Conservation (phyloP, 2,888 invertebrate genomes). For the Sphaerophoria rueppellii region DNA sequence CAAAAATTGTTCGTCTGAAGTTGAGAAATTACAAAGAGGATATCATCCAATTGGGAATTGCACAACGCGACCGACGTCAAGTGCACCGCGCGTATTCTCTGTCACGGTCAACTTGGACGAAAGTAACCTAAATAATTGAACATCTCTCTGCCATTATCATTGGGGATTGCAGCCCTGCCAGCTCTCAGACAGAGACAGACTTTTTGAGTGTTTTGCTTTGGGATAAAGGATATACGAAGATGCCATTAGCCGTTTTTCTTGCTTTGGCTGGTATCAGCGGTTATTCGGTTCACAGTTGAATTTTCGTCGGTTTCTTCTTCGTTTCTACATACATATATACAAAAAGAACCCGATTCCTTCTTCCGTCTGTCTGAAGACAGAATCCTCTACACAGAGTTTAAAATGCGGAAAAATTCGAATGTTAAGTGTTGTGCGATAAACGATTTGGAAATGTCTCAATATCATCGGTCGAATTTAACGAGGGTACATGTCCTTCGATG, state of each 20-base stretch:
- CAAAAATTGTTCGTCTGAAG: conserved; percentile 53
- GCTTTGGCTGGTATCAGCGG: conserved; percentile 63
- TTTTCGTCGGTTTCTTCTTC: conserved; percentile 23
- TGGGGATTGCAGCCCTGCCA: conserved; percentile 42
- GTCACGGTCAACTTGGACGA: conserved; percentile 67
- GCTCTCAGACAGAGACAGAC: not conserved
- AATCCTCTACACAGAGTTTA: not conserved
- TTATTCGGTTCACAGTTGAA: conserved; percentile 63
- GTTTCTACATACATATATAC: not conserved
- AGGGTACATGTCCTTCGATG: conserved; percentile 39
- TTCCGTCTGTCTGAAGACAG: conserved; percentile 18
- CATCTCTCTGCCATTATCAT: conserved; percentile 16
- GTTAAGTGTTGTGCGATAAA: conserved; percentile 67
- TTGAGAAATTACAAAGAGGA: conserved; percentile 68
- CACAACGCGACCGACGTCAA: not conserved
- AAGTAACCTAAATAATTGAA: conserved; percentile 70
- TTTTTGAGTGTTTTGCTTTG: not conserved
- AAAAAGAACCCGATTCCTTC: not conserved
- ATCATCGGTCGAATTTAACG: conserved; percentile 58
- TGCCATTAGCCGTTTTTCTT: conserved; percentile 45
- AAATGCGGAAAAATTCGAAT: conserved; percentile 60
- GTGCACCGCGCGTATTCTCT: conserved; percentile 40
- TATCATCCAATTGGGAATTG: conserved; percentile 48
- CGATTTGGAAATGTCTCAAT: conserved; percentile 70
- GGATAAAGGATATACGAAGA: conserved; percentile 40